Percentiles rank a stretch among this genome's conserved stretches.
Evolutionary conservation across 1,140 invertebrate species (phyloP).

Genomic region (Calliopsis andreniformis): DNA sequence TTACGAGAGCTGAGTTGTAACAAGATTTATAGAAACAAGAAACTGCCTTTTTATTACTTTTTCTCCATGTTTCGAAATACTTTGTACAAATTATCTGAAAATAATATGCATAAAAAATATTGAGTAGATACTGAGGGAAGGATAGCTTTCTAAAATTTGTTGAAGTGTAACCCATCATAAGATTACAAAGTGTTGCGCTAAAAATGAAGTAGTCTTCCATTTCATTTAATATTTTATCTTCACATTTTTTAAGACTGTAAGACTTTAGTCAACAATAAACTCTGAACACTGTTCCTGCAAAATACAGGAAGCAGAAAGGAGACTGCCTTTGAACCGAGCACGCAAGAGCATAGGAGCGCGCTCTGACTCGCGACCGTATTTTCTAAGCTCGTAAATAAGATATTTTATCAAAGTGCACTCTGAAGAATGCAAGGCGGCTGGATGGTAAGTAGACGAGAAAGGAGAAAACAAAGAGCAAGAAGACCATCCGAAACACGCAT

Average conservation of each 20-base stretch:
- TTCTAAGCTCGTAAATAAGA: slow-evolving; percentile 52
- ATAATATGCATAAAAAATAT: no score
- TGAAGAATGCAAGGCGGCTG: slow-evolving; percentile 39
- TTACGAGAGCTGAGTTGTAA: no score
- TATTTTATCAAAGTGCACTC: slow-evolving; percentile 57
- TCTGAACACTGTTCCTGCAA: not conserved
- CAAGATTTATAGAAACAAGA: no score
- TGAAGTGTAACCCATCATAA: no score
- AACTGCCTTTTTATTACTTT: no score
- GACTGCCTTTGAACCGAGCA: not conserved
- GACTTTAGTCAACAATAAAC: not conserved
- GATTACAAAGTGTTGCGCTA: no score
- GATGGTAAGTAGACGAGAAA: slow-evolving; percentile 61
- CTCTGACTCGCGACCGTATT: slow-evolving; percentile 22
- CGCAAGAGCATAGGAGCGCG: not conserved
- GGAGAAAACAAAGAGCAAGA: slow-evolving; percentile 67
- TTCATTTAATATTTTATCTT: not conserved
- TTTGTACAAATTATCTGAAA: no score
- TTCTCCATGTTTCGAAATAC: not conserved
- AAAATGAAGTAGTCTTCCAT: no score
- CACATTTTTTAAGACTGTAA: not conserved
- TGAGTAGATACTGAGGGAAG: no score
- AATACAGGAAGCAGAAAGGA: not conserved
- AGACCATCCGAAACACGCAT: slow-evolving; percentile 77
- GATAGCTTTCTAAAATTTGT: no score